Base-by-base conservation (phyloP, 2,888 invertebrate genomes). In the Sinohyriopsis cumingii region DNA sequence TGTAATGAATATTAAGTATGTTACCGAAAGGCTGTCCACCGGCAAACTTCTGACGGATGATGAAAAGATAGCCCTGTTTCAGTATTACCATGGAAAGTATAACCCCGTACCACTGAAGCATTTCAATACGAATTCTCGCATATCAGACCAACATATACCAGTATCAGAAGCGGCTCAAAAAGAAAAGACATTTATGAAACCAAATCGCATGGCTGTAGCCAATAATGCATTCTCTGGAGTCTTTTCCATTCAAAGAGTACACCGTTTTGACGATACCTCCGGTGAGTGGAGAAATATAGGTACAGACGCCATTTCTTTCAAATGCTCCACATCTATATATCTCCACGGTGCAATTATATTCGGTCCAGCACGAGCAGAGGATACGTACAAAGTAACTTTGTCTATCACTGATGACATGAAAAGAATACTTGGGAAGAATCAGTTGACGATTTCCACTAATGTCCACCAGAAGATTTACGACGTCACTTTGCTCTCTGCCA, bases 291-390 rank as follows among this genome's bases (percentile, higher is more conserved):
- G 68, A n/a, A 62, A 72, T 22, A 69, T 66, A 20, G 72, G 75
- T 5, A 65, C 73, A 7, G 77, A 77, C 59, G 73, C 75, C 28
- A 73, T 77, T 33, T 65, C 68, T 12, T 77, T 77, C 63, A 59
- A 72, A 18, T 72, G 72, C n/a, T 72, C 77, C 3, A 55, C 9
- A 12, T 54, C 71, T 0, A 70, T 77, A 12, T 24, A 64, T 18
- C 55, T 77, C 9, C 65, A 65, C 20, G 77, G 77, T 2, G 64
- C 71, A 22, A 72, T 73, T 59, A 70, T 77, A 12, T 77, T 69
- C 59, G 77, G 73, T n/a, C 71, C 75, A 0, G 60, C 62, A n/a
- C 59, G 53, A 33, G 61, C 59, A 1, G 67, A 25, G 1, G 70
- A 68, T 15, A 61, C 61, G 22, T 70, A 67, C 55, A 55, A 24